Percentiles rank a stretch among this genome's conserved stretches.
phyloP scores from a whole-genome alignment of 2,113 vertebrate genomes.

The Apaloderma vittatum region DNA sequence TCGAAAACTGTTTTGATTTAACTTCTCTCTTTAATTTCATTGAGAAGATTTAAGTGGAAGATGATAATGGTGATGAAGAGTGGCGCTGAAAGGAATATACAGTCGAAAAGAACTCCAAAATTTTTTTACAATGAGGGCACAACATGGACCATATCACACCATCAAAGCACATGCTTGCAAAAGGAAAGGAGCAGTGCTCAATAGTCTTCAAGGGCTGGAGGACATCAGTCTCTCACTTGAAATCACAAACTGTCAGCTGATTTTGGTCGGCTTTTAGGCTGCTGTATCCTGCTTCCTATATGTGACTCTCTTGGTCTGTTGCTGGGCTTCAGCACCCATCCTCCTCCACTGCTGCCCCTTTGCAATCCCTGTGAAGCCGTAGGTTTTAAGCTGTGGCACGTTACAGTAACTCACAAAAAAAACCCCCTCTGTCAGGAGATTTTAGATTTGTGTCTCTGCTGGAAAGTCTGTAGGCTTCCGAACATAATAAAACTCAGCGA shows the following conservation, averaged over 20 bases:
- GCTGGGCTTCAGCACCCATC: background rate
- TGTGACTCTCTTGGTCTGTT: background rate
- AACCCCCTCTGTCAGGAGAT: background rate
- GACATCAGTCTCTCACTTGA: background rate
- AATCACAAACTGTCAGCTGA: background rate
- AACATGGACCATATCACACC: accelerated
- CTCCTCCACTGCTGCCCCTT: background rate
- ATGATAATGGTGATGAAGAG: background rate
- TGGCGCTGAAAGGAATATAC: background rate
- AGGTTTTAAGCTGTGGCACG: accelerated
- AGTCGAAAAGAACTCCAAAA: background rate
- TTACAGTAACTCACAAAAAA: background rate
- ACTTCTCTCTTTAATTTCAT: background rate
- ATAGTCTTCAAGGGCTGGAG: background rate
- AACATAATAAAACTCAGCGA: background rate
- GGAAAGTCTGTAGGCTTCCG: background rate
- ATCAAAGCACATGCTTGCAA: background rate
- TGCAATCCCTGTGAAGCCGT: background rate
- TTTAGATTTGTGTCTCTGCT: background rate
- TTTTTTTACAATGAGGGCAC: background rate
- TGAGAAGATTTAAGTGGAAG: slow-evolving; percentile 31
- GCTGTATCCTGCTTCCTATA: background rate
- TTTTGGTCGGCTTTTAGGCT: background rate
- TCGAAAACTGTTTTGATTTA: slow-evolving; percentile 40
- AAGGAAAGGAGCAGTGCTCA: background rate